phyloP scores from a whole-genome alignment of 1,140 invertebrate species.

The Dolichoris vasculosae region DNA sequence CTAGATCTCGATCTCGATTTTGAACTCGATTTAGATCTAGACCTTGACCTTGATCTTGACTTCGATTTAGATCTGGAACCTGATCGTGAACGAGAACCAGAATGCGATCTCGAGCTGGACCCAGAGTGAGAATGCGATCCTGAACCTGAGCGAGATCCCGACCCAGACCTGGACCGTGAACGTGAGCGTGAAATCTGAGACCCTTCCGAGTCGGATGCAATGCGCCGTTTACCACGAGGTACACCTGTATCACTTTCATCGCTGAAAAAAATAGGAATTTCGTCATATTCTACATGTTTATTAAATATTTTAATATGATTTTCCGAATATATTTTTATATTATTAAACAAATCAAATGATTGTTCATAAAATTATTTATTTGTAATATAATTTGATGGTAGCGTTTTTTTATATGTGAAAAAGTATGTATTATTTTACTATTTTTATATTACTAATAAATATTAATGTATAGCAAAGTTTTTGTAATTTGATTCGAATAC shows the following conservation, averaged over 20 bases:
- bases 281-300: too few species aligned
- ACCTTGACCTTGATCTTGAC: slow-evolving; percentile 63
- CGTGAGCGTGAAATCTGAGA: slow-evolving; percentile 66
- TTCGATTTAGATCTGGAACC: slow-evolving; percentile 50
- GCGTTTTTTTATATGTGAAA: not conserved
- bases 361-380: too few species aligned
- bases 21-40: slow-evolving; percentile 61
- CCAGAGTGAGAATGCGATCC: slow-evolving; percentile 60
- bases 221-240: slow-evolving; percentile 68
- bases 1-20: slow-evolving; percentile 57
- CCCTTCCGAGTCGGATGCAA: slow-evolving; percentile 73
- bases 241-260: slow-evolving; percentile 76
- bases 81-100: slow-evolving; percentile 61
- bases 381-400: not conserved
- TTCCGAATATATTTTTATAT: not conserved
- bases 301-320: too few species aligned
- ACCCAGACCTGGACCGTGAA: slow-evolving; percentile 66
- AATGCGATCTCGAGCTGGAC: slow-evolving; percentile 56
- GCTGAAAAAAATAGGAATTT: slow-evolving; percentile 59
- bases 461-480: too few species aligned
- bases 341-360: not conserved
- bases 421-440: not conserved
- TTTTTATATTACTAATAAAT: too few species aligned
- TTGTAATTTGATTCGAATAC: too few species aligned
- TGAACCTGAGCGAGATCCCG: slow-evolving; percentile 59